These are phyloP conservation scores for Acropora yongei DNA, from an alignment of 64 coral and sea anemone species.

Conservation along the genomic window DNA sequence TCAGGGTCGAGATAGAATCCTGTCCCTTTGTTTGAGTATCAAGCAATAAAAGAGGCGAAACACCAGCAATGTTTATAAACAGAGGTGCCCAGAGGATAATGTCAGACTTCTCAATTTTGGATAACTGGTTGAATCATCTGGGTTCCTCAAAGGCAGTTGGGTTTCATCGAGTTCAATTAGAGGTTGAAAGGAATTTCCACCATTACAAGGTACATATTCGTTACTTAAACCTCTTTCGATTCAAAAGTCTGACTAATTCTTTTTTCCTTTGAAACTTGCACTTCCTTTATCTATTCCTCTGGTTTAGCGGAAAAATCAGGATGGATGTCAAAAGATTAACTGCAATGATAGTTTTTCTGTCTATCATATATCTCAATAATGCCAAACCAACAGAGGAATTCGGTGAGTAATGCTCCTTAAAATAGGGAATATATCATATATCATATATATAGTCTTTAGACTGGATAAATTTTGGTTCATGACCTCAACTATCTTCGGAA, in stretches of 20 bases:
- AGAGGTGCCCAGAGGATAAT: constrained; percentile 15
- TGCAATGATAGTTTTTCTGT: constrained; percentile 17
- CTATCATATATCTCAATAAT: constrained; percentile 29
- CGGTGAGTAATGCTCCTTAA: background rate
- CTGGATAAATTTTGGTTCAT: too few relatives aligned
- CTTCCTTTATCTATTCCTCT: background rate
- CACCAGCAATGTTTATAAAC: constrained; percentile 49
- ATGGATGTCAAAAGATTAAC: constrained; percentile 59
- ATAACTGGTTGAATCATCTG: constrained; percentile 11
- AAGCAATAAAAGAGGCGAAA: background rate
- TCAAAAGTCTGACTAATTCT: background rate
- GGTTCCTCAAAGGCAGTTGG: background rate
- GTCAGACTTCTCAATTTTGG: constrained; percentile 40
- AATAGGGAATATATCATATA: too few relatives aligned
- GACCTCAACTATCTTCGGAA: too few relatives aligned
- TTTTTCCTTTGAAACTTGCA: background rate
- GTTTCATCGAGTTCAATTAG: background rate
- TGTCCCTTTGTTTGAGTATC: background rate
- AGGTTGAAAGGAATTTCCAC: background rate
- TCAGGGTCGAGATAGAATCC: background rate
- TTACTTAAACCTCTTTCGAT: too few relatives aligned
- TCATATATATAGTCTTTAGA: too few relatives aligned
- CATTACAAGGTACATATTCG: background rate
- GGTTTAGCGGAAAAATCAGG: background rate
- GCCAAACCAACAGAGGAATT: constrained; percentile 27